Percentiles rank a stretch among this genome's conserved stretches.
Conservation (phyloP, 2,888 invertebrate species). For the Piscicola geometra region DNA sequence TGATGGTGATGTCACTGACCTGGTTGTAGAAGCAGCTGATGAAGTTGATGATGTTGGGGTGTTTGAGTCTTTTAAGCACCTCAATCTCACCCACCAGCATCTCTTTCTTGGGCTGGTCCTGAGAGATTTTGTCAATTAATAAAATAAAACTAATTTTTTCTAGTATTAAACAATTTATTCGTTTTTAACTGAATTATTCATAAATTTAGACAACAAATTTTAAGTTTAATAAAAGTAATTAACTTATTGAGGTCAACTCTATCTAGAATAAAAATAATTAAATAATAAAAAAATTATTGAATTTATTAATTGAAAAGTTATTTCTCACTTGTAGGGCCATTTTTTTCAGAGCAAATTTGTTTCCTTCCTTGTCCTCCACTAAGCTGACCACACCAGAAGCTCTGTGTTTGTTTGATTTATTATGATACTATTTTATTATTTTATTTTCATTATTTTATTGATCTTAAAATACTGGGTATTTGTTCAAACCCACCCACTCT, state of each 20-base stretch:
- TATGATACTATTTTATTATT: no score
- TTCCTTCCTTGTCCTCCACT: conserved; percentile 92
- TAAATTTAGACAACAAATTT: no score
- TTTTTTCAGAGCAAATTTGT: conserved; percentile 98
- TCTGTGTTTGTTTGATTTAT: conserved; percentile 57
- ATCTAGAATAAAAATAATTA: neutral
- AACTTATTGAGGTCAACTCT: neutral
- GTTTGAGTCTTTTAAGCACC: conserved; percentile 62
- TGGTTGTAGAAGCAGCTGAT: conserved; percentile 94
- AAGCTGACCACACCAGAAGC: conserved; percentile 96
- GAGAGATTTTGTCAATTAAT: no score
- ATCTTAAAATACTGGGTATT: no score
- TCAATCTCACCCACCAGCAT: conserved; percentile 98
- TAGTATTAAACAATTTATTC: no score
- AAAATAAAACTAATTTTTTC: no score
- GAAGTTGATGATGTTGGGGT: conserved; percentile 98
- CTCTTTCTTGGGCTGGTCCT: conserved; percentile 97
- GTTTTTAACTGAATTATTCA: no score
- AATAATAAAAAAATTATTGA: neutral
- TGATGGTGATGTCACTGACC: conserved; percentile 2
- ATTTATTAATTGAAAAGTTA: no score
- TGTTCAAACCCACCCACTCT: no score
- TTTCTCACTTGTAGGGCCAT: conserved; percentile 87
- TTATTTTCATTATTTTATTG: no score
- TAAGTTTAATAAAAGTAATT: no score